phyloP scores from a whole-genome alignment of 2,888 invertebrate genomes.

The Himalopsyche tibetana region DNA sequence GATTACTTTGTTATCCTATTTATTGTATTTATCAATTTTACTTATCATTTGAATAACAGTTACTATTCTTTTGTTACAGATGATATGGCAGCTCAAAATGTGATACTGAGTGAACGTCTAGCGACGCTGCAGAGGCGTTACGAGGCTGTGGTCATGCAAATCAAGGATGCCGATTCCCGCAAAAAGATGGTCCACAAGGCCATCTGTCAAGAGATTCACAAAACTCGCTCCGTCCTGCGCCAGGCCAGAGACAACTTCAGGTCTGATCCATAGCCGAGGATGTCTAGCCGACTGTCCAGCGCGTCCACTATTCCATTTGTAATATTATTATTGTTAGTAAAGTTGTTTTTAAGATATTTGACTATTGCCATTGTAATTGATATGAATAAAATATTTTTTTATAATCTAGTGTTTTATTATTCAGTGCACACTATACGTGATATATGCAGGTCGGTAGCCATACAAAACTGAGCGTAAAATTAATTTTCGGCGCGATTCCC shows the following conservation, averaged over 20 bases:
- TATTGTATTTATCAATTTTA: no score
- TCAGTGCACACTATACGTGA: neutral
- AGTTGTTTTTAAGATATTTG: conserved; percentile 35
- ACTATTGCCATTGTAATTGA: conserved; percentile 23
- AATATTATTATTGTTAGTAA: conserved; percentile 28
- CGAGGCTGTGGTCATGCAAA: conserved; percentile 85
- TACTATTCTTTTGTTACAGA: conserved; percentile 66
- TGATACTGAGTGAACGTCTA: conserved; percentile 83
- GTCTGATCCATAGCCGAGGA: conserved; percentile 50
- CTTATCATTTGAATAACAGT: neutral
- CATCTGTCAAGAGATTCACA: conserved; percentile 87
- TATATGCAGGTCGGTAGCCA: no score
- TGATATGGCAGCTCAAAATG: conserved; percentile 80
- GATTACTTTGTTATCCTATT: no score
- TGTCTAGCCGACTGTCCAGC: conserved; percentile 42
- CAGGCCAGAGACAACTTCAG: conserved; percentile 84
- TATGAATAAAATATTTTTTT: conserved; percentile 35
- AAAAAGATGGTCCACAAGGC: conserved; percentile 90
- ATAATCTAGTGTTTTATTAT: neutral
- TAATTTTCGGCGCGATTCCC: no score
- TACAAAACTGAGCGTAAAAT: no score
- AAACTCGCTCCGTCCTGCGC: conserved; percentile 86
- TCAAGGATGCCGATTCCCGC: conserved; percentile 86
- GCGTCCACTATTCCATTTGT: conserved; percentile 54
- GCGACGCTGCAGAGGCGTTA: conserved; percentile 84